Evolutionary conservation across 1,140 invertebrate genomes (phyloP).

Genomic region (Drosophila tani): DNA sequence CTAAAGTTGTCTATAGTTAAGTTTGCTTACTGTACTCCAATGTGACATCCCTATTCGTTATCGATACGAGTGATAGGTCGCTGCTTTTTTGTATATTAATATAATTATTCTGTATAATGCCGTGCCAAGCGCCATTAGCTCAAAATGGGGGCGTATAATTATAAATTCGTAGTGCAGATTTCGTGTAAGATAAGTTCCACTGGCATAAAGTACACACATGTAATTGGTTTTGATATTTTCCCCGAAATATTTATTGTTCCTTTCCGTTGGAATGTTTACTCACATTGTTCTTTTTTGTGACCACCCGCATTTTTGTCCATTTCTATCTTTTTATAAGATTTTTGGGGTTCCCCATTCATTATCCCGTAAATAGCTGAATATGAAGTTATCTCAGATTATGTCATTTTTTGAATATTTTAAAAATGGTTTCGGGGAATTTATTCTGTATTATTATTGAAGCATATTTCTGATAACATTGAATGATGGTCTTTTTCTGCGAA

Average conservation of each 20-base stretch:
- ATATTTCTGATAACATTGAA: neutral
- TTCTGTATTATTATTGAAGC: neutral
- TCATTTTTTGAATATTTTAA: neutral
- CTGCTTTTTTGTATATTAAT: neutral
- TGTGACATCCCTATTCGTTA: constrained; percentile 4
- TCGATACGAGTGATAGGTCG: constrained; percentile 3
- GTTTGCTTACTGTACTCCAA: neutral
- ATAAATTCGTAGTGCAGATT: constrained; percentile 17
- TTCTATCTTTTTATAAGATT: neutral
- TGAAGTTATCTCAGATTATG: neutral
- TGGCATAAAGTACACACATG: neutral
- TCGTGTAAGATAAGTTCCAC: constrained; percentile 14
- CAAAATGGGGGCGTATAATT: constrained; percentile 34
- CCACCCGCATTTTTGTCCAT: constrained; percentile 1
- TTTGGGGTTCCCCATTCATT: neutral
- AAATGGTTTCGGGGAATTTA: neutral
- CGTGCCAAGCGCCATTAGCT: constrained; percentile 41
- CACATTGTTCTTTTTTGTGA: neutral
- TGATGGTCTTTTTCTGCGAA: too few species aligned
- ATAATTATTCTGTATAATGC: neutral
- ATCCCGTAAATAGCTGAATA: neutral
- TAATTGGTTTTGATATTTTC: constrained; percentile 2
- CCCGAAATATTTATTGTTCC: neutral
- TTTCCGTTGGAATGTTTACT: neutral
- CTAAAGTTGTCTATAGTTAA: too few species aligned